Base-by-base conservation (phyloP, 1,140 invertebrate genomes). In the Temnothorax nylanderi region DNA sequence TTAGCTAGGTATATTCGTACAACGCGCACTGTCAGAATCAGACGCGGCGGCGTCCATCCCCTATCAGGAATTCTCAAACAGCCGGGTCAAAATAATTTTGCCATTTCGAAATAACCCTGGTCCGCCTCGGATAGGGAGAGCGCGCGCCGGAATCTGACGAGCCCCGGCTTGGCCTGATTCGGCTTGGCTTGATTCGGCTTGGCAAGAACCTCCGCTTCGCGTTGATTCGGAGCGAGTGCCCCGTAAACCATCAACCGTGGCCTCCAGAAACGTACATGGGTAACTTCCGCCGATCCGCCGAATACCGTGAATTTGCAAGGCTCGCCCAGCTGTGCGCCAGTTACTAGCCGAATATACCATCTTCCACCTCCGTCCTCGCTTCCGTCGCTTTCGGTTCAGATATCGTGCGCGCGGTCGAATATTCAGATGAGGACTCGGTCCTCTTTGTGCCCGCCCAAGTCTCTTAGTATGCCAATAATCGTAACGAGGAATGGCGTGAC, bases 71-170 rank as follows among this genome's bases (percentile, higher is more conserved):
- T 91, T 88, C 74, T 72, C 76, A 85, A 85, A 88, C 64, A 72
- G 88, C 86, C 74, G 44, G 6, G 41, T 26, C 90, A 92, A 93
- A 93, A 92, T 94, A 93, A 94, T 93, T 92, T 67, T 92, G 86
- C 88, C 44, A 64, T 87, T 82, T 74, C 56, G 60, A 74, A 88
- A 84, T 87, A 87, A 65, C 47, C 82, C 11, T 54, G 26, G 26
- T 7, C 54, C 41, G 54, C 62, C 62, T 51, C 10, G 54, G 47
- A 71, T n/a, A 11, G 41, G 44, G 18, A 13, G 64, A 67, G 5
- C 32, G 72, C 26, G 5, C 32, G 72, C 26, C 18, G 34, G 44
- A 51, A 60, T 64, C 51, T 60, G 41, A 32, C 62, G 80, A 69
- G 77, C 34, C 34, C 34, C 34, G 60, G 58, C 7, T 72, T 32